Percentiles rank a stretch among this genome's conserved stretches.
Evolutionary conservation across 2,888 invertebrate species (phyloP).

Genomic region (Crioceris asparagi): DNA sequence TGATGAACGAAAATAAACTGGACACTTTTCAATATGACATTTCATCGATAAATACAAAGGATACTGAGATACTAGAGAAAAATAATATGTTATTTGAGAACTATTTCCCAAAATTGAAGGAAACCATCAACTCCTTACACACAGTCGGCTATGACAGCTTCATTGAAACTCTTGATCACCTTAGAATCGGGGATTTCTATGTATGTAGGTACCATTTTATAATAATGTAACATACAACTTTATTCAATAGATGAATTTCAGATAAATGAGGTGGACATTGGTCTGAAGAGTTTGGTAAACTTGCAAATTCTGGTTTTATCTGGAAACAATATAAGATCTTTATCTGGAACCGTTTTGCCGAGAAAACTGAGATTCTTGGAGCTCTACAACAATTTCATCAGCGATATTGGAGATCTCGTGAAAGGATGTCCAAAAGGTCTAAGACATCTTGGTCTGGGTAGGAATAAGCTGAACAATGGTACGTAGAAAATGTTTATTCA

Average conservation of each 20-base stretch:
- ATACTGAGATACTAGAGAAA: constrained; percentile 18
- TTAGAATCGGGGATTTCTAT: constrained; percentile 25
- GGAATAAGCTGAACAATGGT: constrained; percentile 38
- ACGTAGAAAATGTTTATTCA: constrained; percentile 19
- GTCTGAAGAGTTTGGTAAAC: constrained; percentile 34
- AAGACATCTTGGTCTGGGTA: constrained; percentile 43
- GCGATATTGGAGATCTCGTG: constrained; percentile 31
- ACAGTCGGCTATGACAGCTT: constrained; percentile 25
- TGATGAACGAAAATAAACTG: constrained; percentile 26
- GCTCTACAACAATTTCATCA: constrained; percentile 41
- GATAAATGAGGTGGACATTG: constrained; percentile 42
- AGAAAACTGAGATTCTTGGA: constrained; percentile 39
- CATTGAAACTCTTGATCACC: constrained; percentile 18
- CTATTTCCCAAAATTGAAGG: constrained; percentile 19
- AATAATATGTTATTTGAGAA: constrained; percentile 25
- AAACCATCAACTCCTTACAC: constrained; percentile 22
- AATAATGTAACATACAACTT: too few relatives aligned
- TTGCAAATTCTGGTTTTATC: constrained; percentile 40
- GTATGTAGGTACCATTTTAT: constrained; percentile 16
- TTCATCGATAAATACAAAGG: constrained; percentile 16
- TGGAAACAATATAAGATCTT: constrained; percentile 34
- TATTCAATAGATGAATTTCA: too few relatives aligned
- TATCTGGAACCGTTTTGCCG: constrained; percentile 37
- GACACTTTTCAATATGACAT: constrained; percentile 24
- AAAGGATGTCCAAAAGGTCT: constrained; percentile 35